Percentiles rank a stretch among this genome's conserved stretches.
Conservation (phyloP, 1,140 invertebrate genomes). For the Battus philenor region DNA sequence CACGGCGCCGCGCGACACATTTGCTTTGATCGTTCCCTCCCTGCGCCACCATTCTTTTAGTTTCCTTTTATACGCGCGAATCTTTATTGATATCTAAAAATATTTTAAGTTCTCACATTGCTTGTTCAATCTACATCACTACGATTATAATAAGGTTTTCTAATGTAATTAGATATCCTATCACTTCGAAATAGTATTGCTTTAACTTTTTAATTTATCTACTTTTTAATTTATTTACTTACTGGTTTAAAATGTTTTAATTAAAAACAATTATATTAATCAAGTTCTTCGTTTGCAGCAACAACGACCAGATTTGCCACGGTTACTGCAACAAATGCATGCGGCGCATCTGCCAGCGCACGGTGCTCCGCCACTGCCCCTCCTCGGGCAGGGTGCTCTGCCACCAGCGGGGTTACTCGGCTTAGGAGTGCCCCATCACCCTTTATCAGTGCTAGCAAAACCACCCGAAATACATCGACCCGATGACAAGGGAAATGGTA, state of each 20-base stretch:
- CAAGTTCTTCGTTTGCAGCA: constrained; percentile 77
- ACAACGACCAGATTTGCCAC: constrained; percentile 85
- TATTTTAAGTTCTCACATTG: too few species aligned
- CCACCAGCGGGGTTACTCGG: constrained; percentile 78
- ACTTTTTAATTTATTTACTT: too few species aligned
- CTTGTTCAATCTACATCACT: too few species aligned
- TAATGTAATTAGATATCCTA: too few species aligned
- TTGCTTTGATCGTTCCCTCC: constrained; percentile 58
- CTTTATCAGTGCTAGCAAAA: constrained; percentile 77
- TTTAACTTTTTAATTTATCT: too few species aligned
- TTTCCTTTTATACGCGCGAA: too few species aligned
- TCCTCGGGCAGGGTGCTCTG: constrained; percentile 83
- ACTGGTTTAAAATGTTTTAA: too few species aligned
- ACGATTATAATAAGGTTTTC: too few species aligned
- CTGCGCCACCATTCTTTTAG: too few species aligned
- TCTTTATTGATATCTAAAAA: too few species aligned
- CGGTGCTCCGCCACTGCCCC: constrained; percentile 80
- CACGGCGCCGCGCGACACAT: constrained; percentile 65
- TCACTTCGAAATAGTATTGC: too few species aligned
- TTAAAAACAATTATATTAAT: too few species aligned
- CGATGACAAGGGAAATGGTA: constrained; percentile 79
- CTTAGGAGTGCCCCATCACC: constrained; percentile 79
- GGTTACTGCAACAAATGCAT: constrained; percentile 92
- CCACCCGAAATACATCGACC: constrained; percentile 84
- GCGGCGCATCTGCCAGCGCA: constrained; percentile 91